These are phyloP conservation scores for Lycophotia porphyrea DNA, from an alignment of 2,888 invertebrate species.

Conservation along the genomic window DNA sequence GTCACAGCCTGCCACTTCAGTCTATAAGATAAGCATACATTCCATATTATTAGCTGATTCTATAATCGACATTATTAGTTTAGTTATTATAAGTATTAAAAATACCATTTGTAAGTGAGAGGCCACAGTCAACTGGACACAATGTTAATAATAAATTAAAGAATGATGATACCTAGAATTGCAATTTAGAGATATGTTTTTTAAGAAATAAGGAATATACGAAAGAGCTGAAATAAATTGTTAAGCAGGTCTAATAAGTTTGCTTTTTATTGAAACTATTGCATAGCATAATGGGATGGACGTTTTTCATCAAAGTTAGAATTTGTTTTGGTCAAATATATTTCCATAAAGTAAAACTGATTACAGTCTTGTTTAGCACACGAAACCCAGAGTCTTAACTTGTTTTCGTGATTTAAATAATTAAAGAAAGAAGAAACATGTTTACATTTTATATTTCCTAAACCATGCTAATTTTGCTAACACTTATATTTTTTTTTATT, in stretches of 20 bases:
- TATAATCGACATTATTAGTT: constrained; percentile 5
- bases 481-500: neutral
- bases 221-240: neutral
- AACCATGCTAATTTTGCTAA: neutral
- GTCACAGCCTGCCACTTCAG: neutral
- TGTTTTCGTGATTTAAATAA: neutral
- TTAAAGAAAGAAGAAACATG: constrained; percentile 14
- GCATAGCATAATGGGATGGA: neutral
- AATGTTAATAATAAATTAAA: neutral
- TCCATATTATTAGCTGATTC: constrained; percentile 16
- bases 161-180: neutral
- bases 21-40: constrained; percentile 17
- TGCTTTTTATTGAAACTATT: neutral
- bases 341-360: neutral
- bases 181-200: neutral
- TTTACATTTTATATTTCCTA: constrained; percentile 17
- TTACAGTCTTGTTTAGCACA: neutral
- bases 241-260: neutral
- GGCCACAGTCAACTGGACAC: neutral
- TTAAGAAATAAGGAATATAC: too few relatives aligned
- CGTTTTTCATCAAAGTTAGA: too few relatives aligned
- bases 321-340: neutral
- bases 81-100: neutral
- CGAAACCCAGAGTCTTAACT: neutral
- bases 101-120: neutral